Evolutionary conservation across 1,140 invertebrate genomes (phyloP).

Genomic region (Macrobrachium rosenbergii): DNA sequence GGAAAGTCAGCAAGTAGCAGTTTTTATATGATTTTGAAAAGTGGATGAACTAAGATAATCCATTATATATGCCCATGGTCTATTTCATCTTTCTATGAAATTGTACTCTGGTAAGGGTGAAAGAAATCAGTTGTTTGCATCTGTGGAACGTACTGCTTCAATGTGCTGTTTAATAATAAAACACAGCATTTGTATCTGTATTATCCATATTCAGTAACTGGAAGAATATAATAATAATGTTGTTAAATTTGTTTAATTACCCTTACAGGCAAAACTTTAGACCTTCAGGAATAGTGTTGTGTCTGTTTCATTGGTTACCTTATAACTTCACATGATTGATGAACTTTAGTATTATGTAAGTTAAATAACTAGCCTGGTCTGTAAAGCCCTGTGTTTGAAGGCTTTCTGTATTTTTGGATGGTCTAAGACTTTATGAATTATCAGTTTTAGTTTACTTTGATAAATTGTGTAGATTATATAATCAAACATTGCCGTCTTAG

Average conservation of each 20-base stretch:
- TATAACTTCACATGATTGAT: too few relatives aligned
- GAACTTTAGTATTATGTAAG: too few relatives aligned
- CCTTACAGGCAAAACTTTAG: too few relatives aligned
- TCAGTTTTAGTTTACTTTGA: too few relatives aligned
- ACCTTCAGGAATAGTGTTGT: too few relatives aligned
- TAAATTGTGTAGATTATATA: too few relatives aligned
- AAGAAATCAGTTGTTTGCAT: slow-evolving; percentile 63
- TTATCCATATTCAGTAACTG: slow-evolving; percentile 60
- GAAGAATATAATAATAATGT: slow-evolving; percentile 65
- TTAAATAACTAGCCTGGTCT: too few relatives aligned
- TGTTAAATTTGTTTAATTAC: slow-evolving; percentile 36
- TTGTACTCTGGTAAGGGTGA: slow-evolving; percentile 61
- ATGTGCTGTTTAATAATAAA: slow-evolving; percentile 63
- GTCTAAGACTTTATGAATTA: too few relatives aligned
- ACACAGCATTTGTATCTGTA: slow-evolving; percentile 64
- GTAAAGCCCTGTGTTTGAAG: too few relatives aligned
- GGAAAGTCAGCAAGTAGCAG: slow-evolving; percentile 58
- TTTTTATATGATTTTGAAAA: slow-evolving; percentile 60
- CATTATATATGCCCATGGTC: slow-evolving; percentile 58
- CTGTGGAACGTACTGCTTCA: slow-evolving; percentile 63
- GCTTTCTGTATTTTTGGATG: too few relatives aligned
- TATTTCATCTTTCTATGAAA: slow-evolving; percentile 62
- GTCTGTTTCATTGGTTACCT: too few relatives aligned
- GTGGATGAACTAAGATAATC: slow-evolving; percentile 41
- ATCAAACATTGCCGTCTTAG: too few relatives aligned